phyloP scores from a whole-genome alignment of 2,888 invertebrate genomes.

The Aelia acuminata region DNA sequence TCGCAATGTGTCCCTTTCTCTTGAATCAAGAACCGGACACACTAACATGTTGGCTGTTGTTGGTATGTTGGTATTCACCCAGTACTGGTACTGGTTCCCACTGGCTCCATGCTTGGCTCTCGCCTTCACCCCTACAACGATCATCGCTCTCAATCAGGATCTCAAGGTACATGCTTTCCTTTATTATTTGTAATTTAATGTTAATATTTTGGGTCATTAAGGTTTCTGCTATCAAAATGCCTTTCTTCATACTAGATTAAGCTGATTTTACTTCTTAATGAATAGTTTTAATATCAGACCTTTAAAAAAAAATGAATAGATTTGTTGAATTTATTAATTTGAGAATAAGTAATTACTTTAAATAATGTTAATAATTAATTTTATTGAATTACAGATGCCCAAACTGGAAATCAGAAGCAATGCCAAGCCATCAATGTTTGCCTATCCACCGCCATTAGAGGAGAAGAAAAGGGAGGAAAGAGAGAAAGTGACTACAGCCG shows the following conservation, averaged over 20 bases:
- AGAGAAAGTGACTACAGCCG: conserved; percentile 98
- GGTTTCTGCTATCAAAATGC: no score
- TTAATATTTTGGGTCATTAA: neutral
- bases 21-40: conserved; percentile 96
- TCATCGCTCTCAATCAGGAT: conserved; percentile 94
- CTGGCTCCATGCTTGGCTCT: conserved; percentile 94
- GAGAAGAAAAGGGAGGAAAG: conserved; percentile 98
- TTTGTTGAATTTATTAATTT: neutral
- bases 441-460: conserved; percentile 96
- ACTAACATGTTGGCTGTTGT: conserved; percentile 98
- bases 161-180: conserved; percentile 72
- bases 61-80: conserved; percentile 96
- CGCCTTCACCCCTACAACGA: conserved; percentile 95
- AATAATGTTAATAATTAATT: neutral
- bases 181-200: neutral
- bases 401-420: conserved; percentile 92
- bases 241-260: no score
- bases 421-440: conserved; percentile 94
- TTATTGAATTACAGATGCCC: conserved; percentile 78
- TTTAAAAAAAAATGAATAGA: no score
- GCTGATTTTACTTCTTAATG: no score
- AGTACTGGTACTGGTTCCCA: conserved; percentile 99
- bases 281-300: no score
- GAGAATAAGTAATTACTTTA: neutral
- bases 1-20: conserved; percentile 94